Base-by-base conservation (phyloP, 2,113 vertebrate genomes). In the Hemiprocne comata region DNA sequence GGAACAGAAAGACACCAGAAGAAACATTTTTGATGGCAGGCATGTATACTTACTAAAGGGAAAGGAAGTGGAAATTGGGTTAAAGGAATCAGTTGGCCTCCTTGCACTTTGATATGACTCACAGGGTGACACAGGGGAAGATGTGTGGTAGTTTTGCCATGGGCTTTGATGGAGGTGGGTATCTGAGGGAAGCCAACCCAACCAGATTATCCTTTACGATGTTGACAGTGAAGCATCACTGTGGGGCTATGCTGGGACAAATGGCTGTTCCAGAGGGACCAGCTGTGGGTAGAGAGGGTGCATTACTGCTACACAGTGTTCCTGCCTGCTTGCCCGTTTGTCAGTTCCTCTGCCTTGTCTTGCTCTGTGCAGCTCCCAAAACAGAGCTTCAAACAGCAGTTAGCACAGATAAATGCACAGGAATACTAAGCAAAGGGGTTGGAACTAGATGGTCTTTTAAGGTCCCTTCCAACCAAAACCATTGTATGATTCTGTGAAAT, bases 221-320 rank as follows among this genome's bases (percentile, higher is more conserved):
- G 16, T 8, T 19, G 53, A n/a, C 17, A 42, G 11, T 23, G 74
- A 64, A 60, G 33, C 48, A 48, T 54, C 25, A 0, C 34, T 65
- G 33, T 11, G 13, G 55, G 58, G 9, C 57, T 61, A 2, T 71
- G 75, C 57, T 33, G 48, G 17, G 64, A 67, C 15, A 62, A 60
- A 53, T 31, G 38, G 17, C 53, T 69, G 38, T 33, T 34, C 23
- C 21, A 66, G 42, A 13, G 31, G 51, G 2, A 74, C 17, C 57
- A 78, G 42, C 7, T 40, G 11, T 20, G 64, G 36, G 29, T 42
- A 48, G 11, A 15, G 17, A 66, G 31, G 25, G 17, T 55, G 34
- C 1, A 2, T 72, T 83, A 21, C 15, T 86, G 53, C 40, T 51
- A 2, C 0, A 1, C 1, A 1, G 13, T n/a, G 53, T 48, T 31